Evolutionary conservation across 2,797 vertebrate species (phyloP), one percentile per base, ranked within the genome.

Genomic region (Poeciliopsis infans): DNA sequence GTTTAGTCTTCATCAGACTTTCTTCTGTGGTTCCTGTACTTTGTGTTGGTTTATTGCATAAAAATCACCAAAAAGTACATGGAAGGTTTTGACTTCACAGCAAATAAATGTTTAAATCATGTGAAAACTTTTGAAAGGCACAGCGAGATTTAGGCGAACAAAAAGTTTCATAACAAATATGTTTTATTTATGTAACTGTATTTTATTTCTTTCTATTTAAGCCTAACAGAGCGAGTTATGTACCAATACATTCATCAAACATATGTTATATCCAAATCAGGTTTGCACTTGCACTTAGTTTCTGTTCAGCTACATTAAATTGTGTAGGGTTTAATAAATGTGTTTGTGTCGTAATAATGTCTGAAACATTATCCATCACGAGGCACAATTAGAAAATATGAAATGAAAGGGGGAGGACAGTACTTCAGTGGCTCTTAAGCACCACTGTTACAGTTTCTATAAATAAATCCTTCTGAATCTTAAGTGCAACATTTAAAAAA

Each of bases 401-500:
- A 64, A 61, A 1, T 11, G 31, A 78, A 78, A 61, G 46, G 28
- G 28, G 25, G 39, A 55, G 57, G 46, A 20, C 5, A 39, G 46
- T 57, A 28, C 46, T 49, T 59, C 31, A 68, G 28, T 71, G 8
- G 66, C 49, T 66, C 49, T 77, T 68, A 55, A 68, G 76, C 33
- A 55, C n/a, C 41, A 20, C 51, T 71, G 2, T 49, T 55, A 69
- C n/a, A 28, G 49, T 0, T 1, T 72, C 33, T 23, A 69, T 55
- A 2, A 74, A 33, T 57, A 69, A 47, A 83, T 75, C 46, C 66
- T 33, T 25, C 18, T 53, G 7, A 41, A 72, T 81, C 2, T 75
- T 57, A 43, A 39, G 57, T 70, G 64, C 2, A 13, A 69, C 46
- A 45, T 61, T 31, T 61, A 74, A 78, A 7, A 64, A 20, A 20